Base-by-base conservation (phyloP, 1,140 invertebrate genomes). In the Augochlora pura region DNA sequence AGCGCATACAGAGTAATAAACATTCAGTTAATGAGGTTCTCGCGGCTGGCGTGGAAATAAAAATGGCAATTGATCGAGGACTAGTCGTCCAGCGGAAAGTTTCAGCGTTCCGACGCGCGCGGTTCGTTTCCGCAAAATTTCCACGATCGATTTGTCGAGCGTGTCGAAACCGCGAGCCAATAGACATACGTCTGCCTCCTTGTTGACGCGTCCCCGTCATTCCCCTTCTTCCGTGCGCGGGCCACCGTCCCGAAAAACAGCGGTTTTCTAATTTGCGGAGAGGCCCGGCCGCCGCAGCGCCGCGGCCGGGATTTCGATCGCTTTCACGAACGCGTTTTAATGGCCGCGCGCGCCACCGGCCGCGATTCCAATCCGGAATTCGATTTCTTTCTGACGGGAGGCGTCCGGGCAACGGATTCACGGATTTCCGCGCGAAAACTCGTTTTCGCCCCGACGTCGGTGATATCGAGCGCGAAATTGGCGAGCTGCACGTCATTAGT, bases 291-390 rank as follows among this genome's bases (percentile, higher is more conserved):
- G 27, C 23, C 63, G 74, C 38, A 65, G 65, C 60, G 49, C 59
- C 73, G 71, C 38, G 39, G 63, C 27, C n/a, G 65, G 38, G 25
- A 62, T 57, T 83, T 67, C 57, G 57, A 83, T 83, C 70, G 76
- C 57, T 59, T 39, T 71, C 46, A 38, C 49, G 38, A 66, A 68
- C 42, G 64, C 57, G 52, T 78, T 57, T 72, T 64, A 64, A 64
- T 72, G 68, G 60, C 18, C 23, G 23, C 21, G 23, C 21, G 16
- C 39, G 42, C 46, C 63, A 18, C 57, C 32, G 32, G 21, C 64
- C 63, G 42, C 66, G 42, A 75, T 83, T 75, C 54, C 76, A 83
- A 74, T 80, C 42, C 52, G 77, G 46, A 83, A 74, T 80, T 54
- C 57, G 77, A 46, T 57, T 76, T 70, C 57, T 75, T 80, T 78